A percentile compares a stretch with the other conserved stretches of the same genome.
Evolutionary conservation across 1,140 invertebrate species (phyloP).

Genomic region (Atta cephalotes): DNA sequence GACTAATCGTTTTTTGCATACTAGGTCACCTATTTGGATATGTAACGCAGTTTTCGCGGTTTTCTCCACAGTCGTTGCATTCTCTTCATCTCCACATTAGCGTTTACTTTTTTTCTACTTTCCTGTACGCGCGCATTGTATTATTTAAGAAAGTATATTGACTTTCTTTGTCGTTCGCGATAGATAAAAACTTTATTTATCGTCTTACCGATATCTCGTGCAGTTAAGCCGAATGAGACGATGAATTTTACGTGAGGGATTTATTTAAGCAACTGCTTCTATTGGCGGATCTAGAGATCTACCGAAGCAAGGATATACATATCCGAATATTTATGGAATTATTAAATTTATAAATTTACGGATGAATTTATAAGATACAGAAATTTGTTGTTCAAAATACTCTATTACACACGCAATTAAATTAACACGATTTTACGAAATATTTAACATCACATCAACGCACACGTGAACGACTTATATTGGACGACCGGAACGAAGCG

Average conservation of each 20-base stretch:
- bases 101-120: neutral
- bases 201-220: neutral
- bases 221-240: neutral
- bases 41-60: slow-evolving; percentile 57
- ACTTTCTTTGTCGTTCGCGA: slow-evolving; percentile 31
- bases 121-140: slow-evolving; percentile 2
- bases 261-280: neutral
- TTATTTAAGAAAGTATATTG: slow-evolving; percentile 24
- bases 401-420: neutral
- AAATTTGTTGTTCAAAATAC: neutral
- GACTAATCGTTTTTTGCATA: slow-evolving; percentile 45
- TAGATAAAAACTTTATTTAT: slow-evolving; percentile 10
- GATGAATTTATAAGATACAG: neutral
- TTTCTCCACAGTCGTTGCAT: slow-evolving; percentile 47
- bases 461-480: slow-evolving; percentile 28
- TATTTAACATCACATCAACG: slow-evolving; percentile 35
- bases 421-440: slow-evolving; percentile 34
- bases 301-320: slow-evolving; percentile 46
- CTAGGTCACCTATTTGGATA: slow-evolving; percentile 59
- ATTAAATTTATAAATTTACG: slow-evolving; percentile 28
- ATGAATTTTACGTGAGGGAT: slow-evolving; percentile 13
- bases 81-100: neutral
- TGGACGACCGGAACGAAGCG: slow-evolving; percentile 47
- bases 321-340: neutral
- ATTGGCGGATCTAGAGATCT: slow-evolving; percentile 47